phyloP scores from a whole-genome alignment of 2,113 vertebrate species.

The Nesospiza acunhae region DNA sequence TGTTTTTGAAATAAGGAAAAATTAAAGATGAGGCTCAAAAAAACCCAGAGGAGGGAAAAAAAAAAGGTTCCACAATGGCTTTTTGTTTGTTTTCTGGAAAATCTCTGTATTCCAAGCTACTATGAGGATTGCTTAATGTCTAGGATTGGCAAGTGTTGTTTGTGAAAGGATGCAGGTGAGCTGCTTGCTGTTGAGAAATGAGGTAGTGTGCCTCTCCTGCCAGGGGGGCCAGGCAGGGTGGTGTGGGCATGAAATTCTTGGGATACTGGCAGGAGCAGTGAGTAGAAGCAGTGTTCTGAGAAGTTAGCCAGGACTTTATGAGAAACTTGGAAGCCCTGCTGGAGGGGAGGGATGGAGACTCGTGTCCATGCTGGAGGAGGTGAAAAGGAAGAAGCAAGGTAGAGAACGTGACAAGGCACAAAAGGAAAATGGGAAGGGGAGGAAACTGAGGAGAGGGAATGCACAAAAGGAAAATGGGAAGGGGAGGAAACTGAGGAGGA shows the following conservation, averaged over 20 bases:
- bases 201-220: neutral
- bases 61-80: neutral
- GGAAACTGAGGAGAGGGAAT: neutral
- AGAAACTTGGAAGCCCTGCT: neutral
- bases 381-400: neutral
- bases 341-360: neutral
- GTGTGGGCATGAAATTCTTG: neutral
- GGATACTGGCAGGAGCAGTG: neutral
- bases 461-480: neutral
- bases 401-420: neutral
- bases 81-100: conserved; percentile 24
- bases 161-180: neutral
- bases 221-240: neutral
- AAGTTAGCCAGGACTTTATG: neutral
- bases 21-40: neutral
- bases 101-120: neutral
- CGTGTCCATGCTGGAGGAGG: accelerated
- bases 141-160: neutral
- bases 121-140: neutral
- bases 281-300: neutral
- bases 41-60: accelerated
- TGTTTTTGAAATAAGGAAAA: no score
- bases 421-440: neutral
- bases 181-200: neutral
- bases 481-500: neutral